phyloP scores from a whole-genome alignment of 2,797 vertebrate species.

The Spinus pinus region DNA sequence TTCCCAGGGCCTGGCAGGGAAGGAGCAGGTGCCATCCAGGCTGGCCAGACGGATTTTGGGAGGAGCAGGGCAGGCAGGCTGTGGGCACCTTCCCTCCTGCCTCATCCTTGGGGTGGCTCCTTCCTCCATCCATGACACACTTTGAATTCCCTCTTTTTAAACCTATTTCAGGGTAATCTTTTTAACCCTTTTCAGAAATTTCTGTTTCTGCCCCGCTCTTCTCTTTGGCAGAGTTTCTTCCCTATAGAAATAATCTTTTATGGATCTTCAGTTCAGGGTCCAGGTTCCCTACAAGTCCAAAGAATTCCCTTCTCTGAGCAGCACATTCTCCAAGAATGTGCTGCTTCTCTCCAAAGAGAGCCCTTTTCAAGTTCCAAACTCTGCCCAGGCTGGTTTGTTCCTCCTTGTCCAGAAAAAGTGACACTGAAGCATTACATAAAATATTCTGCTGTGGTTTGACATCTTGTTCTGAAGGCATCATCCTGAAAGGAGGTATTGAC shows the following conservation, averaged over 20 bases:
- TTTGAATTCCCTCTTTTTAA: not conserved
- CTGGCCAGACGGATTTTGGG: not conserved
- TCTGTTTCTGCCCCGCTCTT: not conserved
- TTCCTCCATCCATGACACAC: not conserved
- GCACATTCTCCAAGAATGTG: not conserved
- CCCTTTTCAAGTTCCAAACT: not conserved
- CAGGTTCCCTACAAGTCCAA: not conserved
- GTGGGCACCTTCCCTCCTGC: not conserved
- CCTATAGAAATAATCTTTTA: not conserved
- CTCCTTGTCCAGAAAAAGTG: not conserved
- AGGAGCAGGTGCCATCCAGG: not conserved
- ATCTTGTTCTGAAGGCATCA: not conserved
- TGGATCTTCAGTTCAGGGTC: not conserved
- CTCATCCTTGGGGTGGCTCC: slow-evolving; percentile 26
- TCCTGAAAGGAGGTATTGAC: not conserved
- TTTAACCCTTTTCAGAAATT: slow-evolving; percentile 16
- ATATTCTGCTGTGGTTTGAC: not conserved
- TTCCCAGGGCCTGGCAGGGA: not conserved
- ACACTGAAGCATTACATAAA: not conserved
- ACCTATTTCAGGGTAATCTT: slow-evolving; percentile 11
- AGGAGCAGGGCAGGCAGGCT: not conserved
- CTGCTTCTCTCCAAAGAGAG: not conserved
- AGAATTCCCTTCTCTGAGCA: not conserved
- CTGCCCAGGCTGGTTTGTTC: not conserved
- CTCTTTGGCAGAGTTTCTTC: not conserved